These are phyloP conservation scores for Tenualosa ilisha DNA, from an alignment of 2,797 vertebrate species.

Conservation along the genomic window DNA sequence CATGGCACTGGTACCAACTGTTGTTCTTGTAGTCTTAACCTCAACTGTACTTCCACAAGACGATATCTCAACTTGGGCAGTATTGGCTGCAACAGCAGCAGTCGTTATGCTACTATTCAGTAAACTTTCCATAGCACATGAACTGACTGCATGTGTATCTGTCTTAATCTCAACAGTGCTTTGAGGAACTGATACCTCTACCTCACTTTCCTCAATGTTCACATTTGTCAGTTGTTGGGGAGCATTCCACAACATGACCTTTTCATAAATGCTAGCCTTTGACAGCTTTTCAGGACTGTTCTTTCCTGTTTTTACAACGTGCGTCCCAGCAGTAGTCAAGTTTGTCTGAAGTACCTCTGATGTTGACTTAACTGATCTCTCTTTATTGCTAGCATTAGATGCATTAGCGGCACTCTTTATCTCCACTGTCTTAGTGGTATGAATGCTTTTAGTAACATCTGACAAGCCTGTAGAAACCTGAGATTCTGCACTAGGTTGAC, in stretches of 20 bases:
- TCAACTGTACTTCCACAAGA: background rate
- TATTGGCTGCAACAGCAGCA: background rate
- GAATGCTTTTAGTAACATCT: background rate
- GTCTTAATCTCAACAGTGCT: background rate
- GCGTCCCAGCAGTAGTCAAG: background rate
- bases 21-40: background rate
- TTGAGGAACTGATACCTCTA: background rate
- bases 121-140: background rate
- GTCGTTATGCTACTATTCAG: background rate
- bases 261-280: slow-evolving; percentile 10
- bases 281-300: background rate
- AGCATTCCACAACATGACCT: slow-evolving; percentile 12
- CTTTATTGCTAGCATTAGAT: background rate
- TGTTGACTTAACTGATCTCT: background rate
- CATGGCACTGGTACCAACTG: background rate
- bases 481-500: background rate
- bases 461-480: background rate
- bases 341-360: background rate
- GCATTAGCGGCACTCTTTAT: background rate
- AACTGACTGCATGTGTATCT: too few species aligned
- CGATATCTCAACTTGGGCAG: background rate
- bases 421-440: background rate
- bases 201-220: background rate
- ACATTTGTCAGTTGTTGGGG: background rate
- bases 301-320: background rate